phyloP scores from a whole-genome alignment of 2,797 vertebrate species.

The Gymnodraco acuticeps region DNA sequence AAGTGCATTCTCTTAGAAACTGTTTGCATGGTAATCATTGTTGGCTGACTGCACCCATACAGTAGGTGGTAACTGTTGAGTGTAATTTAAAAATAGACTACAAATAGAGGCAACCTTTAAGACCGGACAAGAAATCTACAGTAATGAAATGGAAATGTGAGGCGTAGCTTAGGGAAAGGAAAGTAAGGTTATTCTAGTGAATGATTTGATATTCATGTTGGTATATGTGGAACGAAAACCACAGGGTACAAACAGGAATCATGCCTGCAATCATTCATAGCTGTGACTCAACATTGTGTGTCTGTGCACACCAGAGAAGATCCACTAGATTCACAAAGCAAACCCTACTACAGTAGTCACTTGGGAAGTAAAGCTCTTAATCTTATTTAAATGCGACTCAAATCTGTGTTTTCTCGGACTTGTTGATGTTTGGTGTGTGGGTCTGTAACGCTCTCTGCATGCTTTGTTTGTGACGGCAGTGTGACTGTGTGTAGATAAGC shows the following conservation, averaged over 20 bases:
- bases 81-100: background rate
- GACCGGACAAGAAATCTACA: too few species aligned
- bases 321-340: slow-evolving; percentile 33
- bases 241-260: slow-evolving; percentile 17
- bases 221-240: background rate
- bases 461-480: background rate
- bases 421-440: slow-evolving; percentile 23
- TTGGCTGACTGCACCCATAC: background rate
- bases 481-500: slow-evolving; percentile 12
- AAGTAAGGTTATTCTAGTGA: too few species aligned
- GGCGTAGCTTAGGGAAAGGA: background rate
- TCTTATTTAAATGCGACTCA: slow-evolving; percentile 48
- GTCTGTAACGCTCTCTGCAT: background rate
- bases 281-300: background rate
- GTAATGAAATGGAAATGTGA: background rate
- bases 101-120: background rate
- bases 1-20: background rate
- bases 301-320: background rate
- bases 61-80: background rate
- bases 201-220: background rate
- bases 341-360: slow-evolving; percentile 30
- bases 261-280: background rate
- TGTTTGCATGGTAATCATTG: background rate
- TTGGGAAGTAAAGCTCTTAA: slow-evolving; percentile 58
- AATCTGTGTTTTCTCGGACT: slow-evolving; percentile 46